Evolutionary conservation across 2,113 vertebrate genomes (phyloP).

Genomic region (Emydocephalus ijimae): DNA sequence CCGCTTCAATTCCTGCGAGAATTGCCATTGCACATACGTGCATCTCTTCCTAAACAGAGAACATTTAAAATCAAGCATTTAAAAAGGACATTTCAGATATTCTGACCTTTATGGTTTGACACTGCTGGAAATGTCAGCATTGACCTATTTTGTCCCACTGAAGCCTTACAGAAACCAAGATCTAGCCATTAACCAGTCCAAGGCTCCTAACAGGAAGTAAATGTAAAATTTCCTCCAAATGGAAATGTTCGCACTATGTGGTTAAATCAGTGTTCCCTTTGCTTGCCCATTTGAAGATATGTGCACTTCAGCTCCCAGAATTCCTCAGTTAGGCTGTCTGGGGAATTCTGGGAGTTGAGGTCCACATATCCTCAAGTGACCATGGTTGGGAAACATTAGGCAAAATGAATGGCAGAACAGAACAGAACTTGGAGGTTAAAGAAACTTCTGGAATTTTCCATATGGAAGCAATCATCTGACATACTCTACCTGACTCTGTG

Average conservation of each 20-base stretch:
- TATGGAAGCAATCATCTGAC: neutral
- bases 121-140: neutral
- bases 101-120: neutral
- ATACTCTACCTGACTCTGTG: too few species aligned
- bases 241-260: neutral
- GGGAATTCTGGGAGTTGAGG: neutral
- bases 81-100: neutral
- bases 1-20: slow-evolving; percentile 73
- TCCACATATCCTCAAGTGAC: neutral
- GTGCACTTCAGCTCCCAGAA: neutral
- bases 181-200: too few species aligned
- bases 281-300: neutral
- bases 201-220: neutral
- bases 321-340: neutral
- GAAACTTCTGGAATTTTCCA: neutral
- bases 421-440: neutral
- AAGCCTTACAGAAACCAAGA: neutral
- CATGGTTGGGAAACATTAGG: neutral
- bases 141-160: neutral
- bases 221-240: neutral
- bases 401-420: neutral
- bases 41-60: slow-evolving; percentile 69
- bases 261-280: neutral
- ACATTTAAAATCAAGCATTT: neutral
- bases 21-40: slow-evolving; percentile 62